These are phyloP conservation scores for Stenoptilia bipunctidactyla DNA, from an alignment of 2,888 invertebrate genomes.

Conservation along the genomic window DNA sequence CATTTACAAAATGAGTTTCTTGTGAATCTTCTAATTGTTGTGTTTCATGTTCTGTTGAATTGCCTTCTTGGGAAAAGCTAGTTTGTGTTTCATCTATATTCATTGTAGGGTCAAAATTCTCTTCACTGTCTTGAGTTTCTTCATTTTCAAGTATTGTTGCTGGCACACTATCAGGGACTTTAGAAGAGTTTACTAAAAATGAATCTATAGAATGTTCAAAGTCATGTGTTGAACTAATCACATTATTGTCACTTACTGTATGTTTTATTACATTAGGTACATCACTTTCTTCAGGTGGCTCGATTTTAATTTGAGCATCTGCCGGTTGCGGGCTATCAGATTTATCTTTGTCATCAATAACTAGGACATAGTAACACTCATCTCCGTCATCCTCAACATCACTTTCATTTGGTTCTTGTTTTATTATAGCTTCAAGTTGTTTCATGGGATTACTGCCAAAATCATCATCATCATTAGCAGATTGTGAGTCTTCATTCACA, in stretches of 20 bases:
- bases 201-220: conserved; percentile 48
- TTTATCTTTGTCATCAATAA: conserved; percentile 43
- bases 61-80: conserved; percentile 25
- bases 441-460: conserved; percentile 44
- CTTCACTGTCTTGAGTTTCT: conserved; percentile 36
- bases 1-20: conserved; percentile 22
- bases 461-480: conserved; percentile 25
- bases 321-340: conserved; percentile 17
- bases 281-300: conserved; percentile 12
- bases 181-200: conserved; percentile 39
- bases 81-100: conserved; percentile 31
- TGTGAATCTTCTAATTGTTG: conserved; percentile 20
- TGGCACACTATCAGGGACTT: conserved; percentile 49
- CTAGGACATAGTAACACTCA: conserved; percentile 59
- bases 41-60: conserved; percentile 14
- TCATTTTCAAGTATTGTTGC: conserved; percentile 59
- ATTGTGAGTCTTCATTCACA: conserved; percentile 8
- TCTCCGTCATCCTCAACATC: conserved; percentile 59
- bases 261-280: conserved; percentile 11
- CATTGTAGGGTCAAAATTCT: conserved; percentile 26
- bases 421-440: conserved; percentile 49
- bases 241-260: conserved; percentile 8
- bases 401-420: conserved; percentile 47
- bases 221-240: conserved; percentile 5
- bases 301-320: conserved; percentile 9